Evolutionary conservation across 2,888 invertebrate genomes (phyloP).

Genomic region (Tachina lurida): DNA sequence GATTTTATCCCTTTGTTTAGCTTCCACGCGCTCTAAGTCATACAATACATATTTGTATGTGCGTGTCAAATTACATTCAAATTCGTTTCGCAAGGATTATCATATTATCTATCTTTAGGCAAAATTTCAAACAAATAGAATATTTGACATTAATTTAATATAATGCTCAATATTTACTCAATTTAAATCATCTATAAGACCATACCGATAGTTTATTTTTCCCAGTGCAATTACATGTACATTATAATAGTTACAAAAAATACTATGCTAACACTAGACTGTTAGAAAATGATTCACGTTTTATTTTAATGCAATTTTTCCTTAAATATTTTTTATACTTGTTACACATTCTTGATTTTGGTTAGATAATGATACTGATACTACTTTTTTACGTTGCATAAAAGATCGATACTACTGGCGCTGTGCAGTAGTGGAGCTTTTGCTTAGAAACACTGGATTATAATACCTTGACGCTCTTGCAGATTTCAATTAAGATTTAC

Average conservation of each 20-base stretch:
- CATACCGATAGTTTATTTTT: background rate
- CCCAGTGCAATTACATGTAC: background rate
- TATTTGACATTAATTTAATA: too few species aligned
- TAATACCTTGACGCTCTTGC: too few species aligned
- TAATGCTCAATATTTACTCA: too few species aligned
- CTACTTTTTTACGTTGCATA: background rate
- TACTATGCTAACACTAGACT: conserved; percentile 58
- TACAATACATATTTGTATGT: too few species aligned
- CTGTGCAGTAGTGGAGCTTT: background rate
- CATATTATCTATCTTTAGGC: too few species aligned
- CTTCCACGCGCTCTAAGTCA: too few species aligned
- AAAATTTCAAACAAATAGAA: background rate
- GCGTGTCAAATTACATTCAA: too few species aligned
- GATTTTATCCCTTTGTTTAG: too few species aligned
- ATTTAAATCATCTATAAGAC: too few species aligned
- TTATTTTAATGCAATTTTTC: conserved; percentile 22
- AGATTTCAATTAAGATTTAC: too few species aligned
- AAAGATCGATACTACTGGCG: background rate
- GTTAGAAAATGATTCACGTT: conserved; percentile 59
- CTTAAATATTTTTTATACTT: background rate
- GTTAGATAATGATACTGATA: conserved; percentile 49
- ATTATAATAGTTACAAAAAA: background rate
- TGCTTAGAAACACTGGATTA: too few species aligned
- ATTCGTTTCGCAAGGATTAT: too few species aligned
- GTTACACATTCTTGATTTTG: conserved; percentile 12